phyloP scores from a whole-genome alignment of 2,113 vertebrate species.

The Anguilla japonica region DNA sequence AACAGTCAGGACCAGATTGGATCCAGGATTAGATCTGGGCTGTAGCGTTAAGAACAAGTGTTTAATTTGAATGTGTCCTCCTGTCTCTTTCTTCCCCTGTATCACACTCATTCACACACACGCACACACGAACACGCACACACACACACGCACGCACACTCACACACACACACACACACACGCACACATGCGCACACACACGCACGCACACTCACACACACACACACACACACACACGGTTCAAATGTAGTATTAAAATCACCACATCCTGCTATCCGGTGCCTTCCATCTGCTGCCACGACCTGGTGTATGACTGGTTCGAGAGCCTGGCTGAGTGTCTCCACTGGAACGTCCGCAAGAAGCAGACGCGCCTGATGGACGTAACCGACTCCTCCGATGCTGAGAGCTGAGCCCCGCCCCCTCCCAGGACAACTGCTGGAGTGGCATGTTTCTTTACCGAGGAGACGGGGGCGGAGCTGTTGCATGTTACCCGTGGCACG shows the following conservation, averaged over 20 bases:
- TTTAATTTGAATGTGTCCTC: too few relatives aligned
- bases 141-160: too few relatives aligned
- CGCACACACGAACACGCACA: too few relatives aligned
- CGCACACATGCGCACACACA: too few relatives aligned
- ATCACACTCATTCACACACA: too few relatives aligned
- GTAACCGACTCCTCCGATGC: constrained; percentile 68
- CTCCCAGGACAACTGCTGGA: background rate
- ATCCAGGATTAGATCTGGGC: too few relatives aligned
- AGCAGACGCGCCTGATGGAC: constrained; percentile 67
- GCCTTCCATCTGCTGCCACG: constrained; percentile 78
- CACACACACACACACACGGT: background rate
- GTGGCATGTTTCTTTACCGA: background rate
- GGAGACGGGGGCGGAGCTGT: too few relatives aligned
- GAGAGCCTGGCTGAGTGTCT: constrained; percentile 79
- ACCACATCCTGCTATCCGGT: constrained; percentile 77
- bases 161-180: too few relatives aligned
- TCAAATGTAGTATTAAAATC: constrained; percentile 73
- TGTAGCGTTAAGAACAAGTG: too few relatives aligned
- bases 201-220: too few relatives aligned
- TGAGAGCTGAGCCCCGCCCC: constrained; percentile 59
- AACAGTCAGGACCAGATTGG: background rate
- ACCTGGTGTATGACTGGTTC: constrained; percentile 81
- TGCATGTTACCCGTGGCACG: background rate
- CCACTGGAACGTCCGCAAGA: constrained; percentile 81
- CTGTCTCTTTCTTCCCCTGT: too few relatives aligned